Evolutionary conservation across 2,113 vertebrate genomes (phyloP).

Genomic region (Crotalus horridus): DNA sequence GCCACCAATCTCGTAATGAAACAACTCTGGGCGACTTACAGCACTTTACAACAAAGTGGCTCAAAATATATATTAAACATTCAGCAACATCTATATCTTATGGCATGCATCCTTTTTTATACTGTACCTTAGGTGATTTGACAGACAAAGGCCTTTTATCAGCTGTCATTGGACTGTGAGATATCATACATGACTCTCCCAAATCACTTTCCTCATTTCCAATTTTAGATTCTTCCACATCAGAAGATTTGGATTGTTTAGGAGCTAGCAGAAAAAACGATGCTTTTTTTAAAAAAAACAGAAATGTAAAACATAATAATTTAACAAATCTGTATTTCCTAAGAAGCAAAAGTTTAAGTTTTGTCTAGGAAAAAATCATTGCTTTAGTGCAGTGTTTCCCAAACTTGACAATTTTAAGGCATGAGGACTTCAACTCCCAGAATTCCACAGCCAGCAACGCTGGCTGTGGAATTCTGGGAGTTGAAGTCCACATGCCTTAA

Average conservation of each 20-base stretch:
- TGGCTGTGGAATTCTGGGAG: no score
- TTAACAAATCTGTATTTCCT: background rate
- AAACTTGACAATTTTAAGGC: no score
- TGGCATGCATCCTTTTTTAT: background rate
- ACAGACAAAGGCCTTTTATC: conserved; percentile 84
- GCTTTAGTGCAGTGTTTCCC: no score
- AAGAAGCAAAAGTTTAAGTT: background rate
- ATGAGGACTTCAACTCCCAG: no score
- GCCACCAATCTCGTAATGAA: background rate
- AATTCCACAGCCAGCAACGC: no score
- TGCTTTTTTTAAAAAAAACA: background rate
- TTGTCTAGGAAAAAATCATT: background rate
- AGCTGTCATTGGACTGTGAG: conserved; percentile 79
- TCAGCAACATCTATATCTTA: background rate
- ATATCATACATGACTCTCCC: conserved; percentile 82
- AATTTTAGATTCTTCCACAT: conserved; percentile 90
- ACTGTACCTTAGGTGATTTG: conserved; percentile 84
- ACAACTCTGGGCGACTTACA: no score
- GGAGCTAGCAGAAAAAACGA: conserved; percentile 70
- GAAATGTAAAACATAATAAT: background rate
- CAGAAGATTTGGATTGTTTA: conserved; percentile 89
- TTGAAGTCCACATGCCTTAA: no score
- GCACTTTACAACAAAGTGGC: background rate
- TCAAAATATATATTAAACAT: background rate
- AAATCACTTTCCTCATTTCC: conserved; percentile 90